These are phyloP conservation scores for Laticauda laticaudata DNA, from an alignment of 2,113 vertebrate species.

Conservation along the genomic window DNA sequence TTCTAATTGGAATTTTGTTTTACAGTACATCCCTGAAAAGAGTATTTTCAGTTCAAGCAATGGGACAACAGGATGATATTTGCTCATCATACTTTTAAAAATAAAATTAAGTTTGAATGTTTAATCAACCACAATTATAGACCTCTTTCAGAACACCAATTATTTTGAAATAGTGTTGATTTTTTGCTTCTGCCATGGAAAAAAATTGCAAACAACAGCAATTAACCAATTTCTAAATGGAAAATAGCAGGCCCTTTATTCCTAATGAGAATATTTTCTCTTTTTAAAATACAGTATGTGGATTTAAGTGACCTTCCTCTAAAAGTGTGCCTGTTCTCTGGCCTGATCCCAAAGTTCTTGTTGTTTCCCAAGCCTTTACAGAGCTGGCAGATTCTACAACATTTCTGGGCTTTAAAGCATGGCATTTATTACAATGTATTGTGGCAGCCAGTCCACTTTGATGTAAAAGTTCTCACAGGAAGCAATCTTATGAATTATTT, in stretches of 20 bases:
- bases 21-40: not conserved
- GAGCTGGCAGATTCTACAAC: not conserved
- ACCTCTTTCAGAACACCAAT: not conserved
- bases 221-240: not conserved
- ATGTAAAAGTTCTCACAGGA: not conserved
- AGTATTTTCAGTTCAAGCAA: not conserved
- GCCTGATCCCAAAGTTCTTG: not conserved
- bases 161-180: not conserved
- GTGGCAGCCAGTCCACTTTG: not conserved
- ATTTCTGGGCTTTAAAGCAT: conserved; percentile 5
- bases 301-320: not conserved
- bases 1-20: not conserved
- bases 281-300: conserved; percentile 6
- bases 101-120: not conserved
- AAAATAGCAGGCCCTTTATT: not conserved
- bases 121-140: not conserved
- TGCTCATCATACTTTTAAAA: not conserved
- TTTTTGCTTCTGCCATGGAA: not conserved
- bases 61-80: not conserved
- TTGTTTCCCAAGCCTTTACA: not conserved
- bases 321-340: not conserved
- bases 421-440: not conserved
- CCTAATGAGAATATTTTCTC: not conserved
- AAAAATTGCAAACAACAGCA: not conserved
- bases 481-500: conserved; percentile 8